Conservation (phyloP, 2,113 vertebrate species). For the Genyomyrus donnyi region DNA sequence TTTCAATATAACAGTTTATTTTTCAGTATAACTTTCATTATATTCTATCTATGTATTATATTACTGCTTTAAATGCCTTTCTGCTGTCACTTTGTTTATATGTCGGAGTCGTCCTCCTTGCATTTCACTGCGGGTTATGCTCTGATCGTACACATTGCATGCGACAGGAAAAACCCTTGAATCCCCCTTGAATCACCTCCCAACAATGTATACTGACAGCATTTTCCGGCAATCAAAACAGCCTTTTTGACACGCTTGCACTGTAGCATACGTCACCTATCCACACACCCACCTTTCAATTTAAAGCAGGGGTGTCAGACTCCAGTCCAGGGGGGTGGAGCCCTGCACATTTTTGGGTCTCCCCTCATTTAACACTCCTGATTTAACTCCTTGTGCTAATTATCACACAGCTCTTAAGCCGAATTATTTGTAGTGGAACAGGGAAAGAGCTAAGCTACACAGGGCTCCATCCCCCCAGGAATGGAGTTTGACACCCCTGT, state of each 20-base stretch:
- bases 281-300: too few relatives aligned
- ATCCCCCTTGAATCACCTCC: not conserved
- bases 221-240: not conserved
- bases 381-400: too few relatives aligned
- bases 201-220: not conserved
- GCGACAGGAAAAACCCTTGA: not conserved
- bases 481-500: too few relatives aligned
- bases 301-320: too few relatives aligned
- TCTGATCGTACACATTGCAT: not conserved
- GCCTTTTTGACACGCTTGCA: not conserved
- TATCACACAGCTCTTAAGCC: too few relatives aligned
- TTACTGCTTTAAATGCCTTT: not conserved
- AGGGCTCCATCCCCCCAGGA: too few relatives aligned
- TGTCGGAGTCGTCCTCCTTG: not conserved
- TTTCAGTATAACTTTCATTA: not conserved
- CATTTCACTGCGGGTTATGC: not conserved
- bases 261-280: too few relatives aligned
- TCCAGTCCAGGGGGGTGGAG: too few relatives aligned
- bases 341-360: too few relatives aligned
- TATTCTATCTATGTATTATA: not conserved
- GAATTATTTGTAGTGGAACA: too few relatives aligned
- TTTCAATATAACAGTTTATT: not conserved
- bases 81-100: not conserved
- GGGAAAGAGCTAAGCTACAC: too few relatives aligned
- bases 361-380: too few relatives aligned